These are phyloP conservation scores for Petaurus breviceps DNA, from an alignment of 2,113 vertebrate species.

Conservation along the genomic window DNA sequence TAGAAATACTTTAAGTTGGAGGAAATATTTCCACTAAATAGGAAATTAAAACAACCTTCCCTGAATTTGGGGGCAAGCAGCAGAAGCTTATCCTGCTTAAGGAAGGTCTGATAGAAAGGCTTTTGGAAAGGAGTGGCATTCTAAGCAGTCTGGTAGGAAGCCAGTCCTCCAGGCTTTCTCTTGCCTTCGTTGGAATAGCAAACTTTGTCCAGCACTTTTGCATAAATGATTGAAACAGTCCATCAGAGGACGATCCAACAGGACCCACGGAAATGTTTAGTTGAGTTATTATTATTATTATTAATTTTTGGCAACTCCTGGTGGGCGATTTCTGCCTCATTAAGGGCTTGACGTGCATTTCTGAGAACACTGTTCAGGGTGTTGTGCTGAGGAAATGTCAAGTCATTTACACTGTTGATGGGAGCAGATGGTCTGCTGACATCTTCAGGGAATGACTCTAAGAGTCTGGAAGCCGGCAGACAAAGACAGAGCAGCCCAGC, in stretches of 20 bases:
- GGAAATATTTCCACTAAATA: not conserved
- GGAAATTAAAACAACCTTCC: not conserved
- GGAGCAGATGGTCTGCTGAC: constrained; percentile 66
- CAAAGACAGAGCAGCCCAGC: not conserved
- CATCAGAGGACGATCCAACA: not conserved
- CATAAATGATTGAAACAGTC: not conserved
- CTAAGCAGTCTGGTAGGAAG: not conserved
- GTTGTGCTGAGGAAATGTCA: constrained; percentile 65
- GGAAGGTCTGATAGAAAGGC: not conserved
- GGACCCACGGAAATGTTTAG: not conserved
- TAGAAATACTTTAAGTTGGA: not conserved
- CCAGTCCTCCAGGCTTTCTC: not conserved
- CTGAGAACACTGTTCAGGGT: constrained; percentile 46
- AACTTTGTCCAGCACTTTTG: not conserved
- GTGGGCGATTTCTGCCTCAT: not conserved
- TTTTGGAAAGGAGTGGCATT: not conserved
- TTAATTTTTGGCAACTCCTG: not conserved
- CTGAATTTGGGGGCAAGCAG: not conserved
- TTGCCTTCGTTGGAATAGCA: not conserved
- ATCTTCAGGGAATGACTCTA: constrained; percentile 58
- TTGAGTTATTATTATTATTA: too few relatives aligned
- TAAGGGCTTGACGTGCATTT: constrained; percentile 13
- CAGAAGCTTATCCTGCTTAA: not conserved
- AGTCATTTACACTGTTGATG: constrained; percentile 48
- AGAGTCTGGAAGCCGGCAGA: constrained; percentile 53